Percentiles rank a stretch among this genome's conserved stretches.
Evolutionary conservation across 2,888 invertebrate genomes (phyloP).

Genomic region (Hybos culiciformis): DNA sequence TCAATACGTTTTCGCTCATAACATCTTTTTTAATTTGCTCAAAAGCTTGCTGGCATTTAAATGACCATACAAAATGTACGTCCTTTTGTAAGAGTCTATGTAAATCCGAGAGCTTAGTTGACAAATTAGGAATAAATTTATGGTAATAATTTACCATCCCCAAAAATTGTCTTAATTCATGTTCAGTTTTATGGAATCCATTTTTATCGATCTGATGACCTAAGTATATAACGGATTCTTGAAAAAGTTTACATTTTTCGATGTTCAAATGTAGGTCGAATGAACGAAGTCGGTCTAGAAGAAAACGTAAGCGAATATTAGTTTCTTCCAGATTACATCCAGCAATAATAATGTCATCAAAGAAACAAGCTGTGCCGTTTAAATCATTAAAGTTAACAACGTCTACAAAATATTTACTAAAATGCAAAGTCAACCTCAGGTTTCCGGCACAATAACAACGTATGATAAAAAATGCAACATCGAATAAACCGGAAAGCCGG

Average conservation of each 20-base stretch:
- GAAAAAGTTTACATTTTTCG: conserved; percentile 5
- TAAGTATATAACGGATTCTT: conserved; percentile 10
- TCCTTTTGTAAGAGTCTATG: conserved; percentile 13
- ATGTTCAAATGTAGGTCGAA: conserved; percentile 4
- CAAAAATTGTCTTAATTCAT: conserved; percentile 9
- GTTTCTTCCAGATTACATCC: conserved; percentile 5
- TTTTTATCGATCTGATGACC: conserved; percentile 20
- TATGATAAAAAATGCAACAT: no score
- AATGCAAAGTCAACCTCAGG: no score
- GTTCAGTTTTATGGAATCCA: conserved; percentile 19
- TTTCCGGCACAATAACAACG: no score
- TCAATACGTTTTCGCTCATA: conserved; percentile 13
- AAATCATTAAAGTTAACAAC: conserved; percentile 10
- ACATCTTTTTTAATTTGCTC: conserved; percentile 19
- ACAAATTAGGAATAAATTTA: conserved; percentile 13
- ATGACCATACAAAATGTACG: conserved; percentile 19
- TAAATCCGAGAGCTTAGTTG: conserved; percentile 8
- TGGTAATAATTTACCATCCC: conserved; percentile 11
- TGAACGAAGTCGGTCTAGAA: conserved; percentile 6
- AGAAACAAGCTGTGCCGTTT: conserved; percentile 8
- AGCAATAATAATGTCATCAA: conserved; percentile 9
- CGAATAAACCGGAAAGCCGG: no score
- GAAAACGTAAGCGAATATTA: conserved; percentile 9
- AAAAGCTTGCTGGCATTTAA: conserved; percentile 18
- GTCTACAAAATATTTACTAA: no score